phyloP scores from a whole-genome alignment of 1,140 invertebrate genomes.

The Heliothis subflexa region DNA sequence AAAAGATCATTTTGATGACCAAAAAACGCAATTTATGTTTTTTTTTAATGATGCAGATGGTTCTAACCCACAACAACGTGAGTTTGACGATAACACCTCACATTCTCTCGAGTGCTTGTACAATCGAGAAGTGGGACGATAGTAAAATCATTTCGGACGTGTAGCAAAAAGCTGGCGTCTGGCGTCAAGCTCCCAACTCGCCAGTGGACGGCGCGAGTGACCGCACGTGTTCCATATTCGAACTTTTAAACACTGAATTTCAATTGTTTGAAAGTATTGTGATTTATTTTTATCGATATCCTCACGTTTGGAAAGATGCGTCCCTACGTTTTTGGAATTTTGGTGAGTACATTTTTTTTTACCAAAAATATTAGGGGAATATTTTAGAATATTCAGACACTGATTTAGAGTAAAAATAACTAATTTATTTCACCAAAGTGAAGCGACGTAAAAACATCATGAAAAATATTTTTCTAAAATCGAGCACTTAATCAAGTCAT shows the following conservation, averaged over 20 bases:
- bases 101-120: background rate
- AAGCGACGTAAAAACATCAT: too few species aligned
- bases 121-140: conserved; percentile 51
- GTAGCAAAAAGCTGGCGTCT: conserved; percentile 67
- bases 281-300: conserved; percentile 35
- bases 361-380: background rate
- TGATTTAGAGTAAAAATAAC: too few species aligned
- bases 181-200: conserved; percentile 57
- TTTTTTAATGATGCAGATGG: background rate
- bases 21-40: conserved; percentile 1
- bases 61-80: background rate
- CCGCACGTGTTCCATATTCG: conserved; percentile 53
- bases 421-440: too few species aligned
- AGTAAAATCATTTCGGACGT: conserved; percentile 50
- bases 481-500: too few species aligned
- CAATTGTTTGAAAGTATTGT: conserved; percentile 25
- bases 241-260: conserved; percentile 11
- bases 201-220: conserved; percentile 50
- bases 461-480: too few species aligned
- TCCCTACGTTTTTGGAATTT: conserved; percentile 52
- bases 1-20: too few species aligned
- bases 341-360: conserved; percentile 52
- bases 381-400: too few species aligned
- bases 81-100: background rate
- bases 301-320: conserved; percentile 46